These are phyloP conservation scores for Psilanteris sp. DNA, from an alignment of 1,140 invertebrate species.

Conservation along the genomic window DNA sequence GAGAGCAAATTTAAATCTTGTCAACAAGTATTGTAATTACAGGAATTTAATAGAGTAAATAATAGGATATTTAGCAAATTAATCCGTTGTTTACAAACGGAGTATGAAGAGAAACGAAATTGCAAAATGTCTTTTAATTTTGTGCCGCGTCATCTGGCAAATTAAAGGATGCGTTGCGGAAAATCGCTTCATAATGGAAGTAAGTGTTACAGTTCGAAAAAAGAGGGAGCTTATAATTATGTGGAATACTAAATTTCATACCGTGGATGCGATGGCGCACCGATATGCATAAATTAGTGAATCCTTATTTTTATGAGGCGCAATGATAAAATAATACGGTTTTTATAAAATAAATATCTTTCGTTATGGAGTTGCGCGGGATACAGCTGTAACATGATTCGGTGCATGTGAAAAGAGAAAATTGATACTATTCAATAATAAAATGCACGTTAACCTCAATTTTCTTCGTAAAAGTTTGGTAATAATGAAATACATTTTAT, in stretches of 20 bases:
- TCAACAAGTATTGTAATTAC: too few species aligned
- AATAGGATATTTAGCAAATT: too few species aligned
- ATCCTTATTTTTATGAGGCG: conserved; percentile 29
- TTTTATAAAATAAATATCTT: conserved; percentile 21
- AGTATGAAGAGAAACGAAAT: too few species aligned
- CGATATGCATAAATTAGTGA: conserved; percentile 31
- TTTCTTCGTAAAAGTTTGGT: conserved; percentile 1
- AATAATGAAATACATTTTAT: background rate
- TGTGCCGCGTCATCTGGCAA: conserved; percentile 14
- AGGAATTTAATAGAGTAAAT: too few species aligned
- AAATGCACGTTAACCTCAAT: background rate
- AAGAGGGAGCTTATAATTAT: conserved; percentile 17
- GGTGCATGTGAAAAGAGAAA: background rate
- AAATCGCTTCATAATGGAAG: conserved; percentile 6
- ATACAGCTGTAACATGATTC: conserved; percentile 4
- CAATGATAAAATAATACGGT: conserved; percentile 20
- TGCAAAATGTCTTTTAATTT: conserved; percentile 17
- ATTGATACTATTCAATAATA: background rate
- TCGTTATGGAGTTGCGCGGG: background rate
- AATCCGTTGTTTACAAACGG: too few species aligned
- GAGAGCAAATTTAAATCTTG: too few species aligned
- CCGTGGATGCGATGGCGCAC: conserved; percentile 10
- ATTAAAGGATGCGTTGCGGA: conserved; percentile 10
- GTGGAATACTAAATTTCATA: conserved; percentile 7
- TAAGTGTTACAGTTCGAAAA: background rate